Evolutionary conservation across 2,888 invertebrate species (phyloP), one percentile per base, ranked within the genome.

Genomic region (Tetranychus truncatus): DNA sequence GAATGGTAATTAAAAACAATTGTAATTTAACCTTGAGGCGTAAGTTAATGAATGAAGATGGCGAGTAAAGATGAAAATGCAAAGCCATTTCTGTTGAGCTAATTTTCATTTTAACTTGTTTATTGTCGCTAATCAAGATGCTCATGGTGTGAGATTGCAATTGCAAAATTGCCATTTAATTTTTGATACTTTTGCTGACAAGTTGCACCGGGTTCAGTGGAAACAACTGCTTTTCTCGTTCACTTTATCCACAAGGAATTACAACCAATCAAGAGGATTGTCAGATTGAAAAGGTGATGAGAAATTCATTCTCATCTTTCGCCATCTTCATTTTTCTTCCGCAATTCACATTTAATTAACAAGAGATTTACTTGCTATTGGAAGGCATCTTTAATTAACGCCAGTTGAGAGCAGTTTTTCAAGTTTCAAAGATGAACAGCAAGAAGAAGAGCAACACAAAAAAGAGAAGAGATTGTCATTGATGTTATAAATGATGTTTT

Each of bases 1-100:
- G 55, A 55, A 55, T 55, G 55, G 55, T 55, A 55, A 55, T 55
- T 55, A 55, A 55, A 55, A 55, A 55, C 55, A 55, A 55, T 55
- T 55, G 55, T 55, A 55, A 55, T 55, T 55, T 6, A 55, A 55
- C 55, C 55, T 15, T 55, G 9, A 15, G 55, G 55, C 11, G 6
- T 7, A 55, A 55, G 15, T 55, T 15, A 55, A 55, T 55, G 9
- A 15, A 55, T 55, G 6, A 55, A 55, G 55, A 55, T 55, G 55
- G 15, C 15, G 46, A 55, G 9, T 15, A 15, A 55, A 55, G 9
- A 55, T 55, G 55, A 9, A 15, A 55, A 55, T 15, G 15, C 55
- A 15, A 55, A 55, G 15, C 1, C 24, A 24, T 15, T 55, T 55
- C 55, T 55, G 3, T 55, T 55, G 6, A 55, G 9, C 15, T 55